phyloP scores from a whole-genome alignment of 1,140 invertebrate species.

The Drosophila pseudoananassae region DNA sequence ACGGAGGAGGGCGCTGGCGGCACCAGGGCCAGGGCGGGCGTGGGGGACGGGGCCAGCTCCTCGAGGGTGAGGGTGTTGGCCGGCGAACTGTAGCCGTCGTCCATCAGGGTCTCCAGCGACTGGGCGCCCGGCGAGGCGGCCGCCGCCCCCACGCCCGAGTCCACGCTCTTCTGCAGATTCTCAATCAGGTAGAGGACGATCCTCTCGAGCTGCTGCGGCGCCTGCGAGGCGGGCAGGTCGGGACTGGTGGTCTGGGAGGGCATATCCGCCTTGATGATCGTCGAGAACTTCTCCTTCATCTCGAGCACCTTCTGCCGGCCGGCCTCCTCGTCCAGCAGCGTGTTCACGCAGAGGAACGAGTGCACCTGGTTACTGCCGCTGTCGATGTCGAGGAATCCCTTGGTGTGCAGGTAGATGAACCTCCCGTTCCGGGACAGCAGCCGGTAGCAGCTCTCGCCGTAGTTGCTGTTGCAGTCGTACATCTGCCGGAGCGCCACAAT shows the following conservation, averaged over 20 bases:
- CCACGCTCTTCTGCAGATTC: slow-evolving; percentile 84
- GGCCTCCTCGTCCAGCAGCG: slow-evolving; percentile 89
- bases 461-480: slow-evolving; percentile 90
- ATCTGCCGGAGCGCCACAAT: slow-evolving; percentile 93
- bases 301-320: slow-evolving; percentile 88
- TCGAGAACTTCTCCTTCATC: slow-evolving; percentile 90
- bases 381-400: slow-evolving; percentile 91
- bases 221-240: slow-evolving; percentile 86
- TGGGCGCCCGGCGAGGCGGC: slow-evolving; percentile 21
- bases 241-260: slow-evolving; percentile 76
- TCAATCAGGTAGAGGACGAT: slow-evolving; percentile 89
- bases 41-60: slow-evolving; percentile 59
- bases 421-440: slow-evolving; percentile 90
- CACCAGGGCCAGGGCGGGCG: slow-evolving; percentile 83
- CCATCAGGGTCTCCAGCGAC: slow-evolving; percentile 41
- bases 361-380: slow-evolving; percentile 88
- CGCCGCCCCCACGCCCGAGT: slow-evolving; percentile 10
- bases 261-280: slow-evolving; percentile 85
- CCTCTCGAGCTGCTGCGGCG: slow-evolving; percentile 87
- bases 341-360: slow-evolving; percentile 94
- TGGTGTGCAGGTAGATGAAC: slow-evolving; percentile 92
- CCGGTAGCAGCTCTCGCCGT: slow-evolving; percentile 92
- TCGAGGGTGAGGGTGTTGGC: slow-evolving; percentile 52
- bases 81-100: slow-evolving; percentile 65
- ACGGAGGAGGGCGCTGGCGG: slow-evolving; percentile 85